Base-by-base conservation (phyloP, 1,140 invertebrate genomes). In the Gyrodactylus salaris region DNA sequence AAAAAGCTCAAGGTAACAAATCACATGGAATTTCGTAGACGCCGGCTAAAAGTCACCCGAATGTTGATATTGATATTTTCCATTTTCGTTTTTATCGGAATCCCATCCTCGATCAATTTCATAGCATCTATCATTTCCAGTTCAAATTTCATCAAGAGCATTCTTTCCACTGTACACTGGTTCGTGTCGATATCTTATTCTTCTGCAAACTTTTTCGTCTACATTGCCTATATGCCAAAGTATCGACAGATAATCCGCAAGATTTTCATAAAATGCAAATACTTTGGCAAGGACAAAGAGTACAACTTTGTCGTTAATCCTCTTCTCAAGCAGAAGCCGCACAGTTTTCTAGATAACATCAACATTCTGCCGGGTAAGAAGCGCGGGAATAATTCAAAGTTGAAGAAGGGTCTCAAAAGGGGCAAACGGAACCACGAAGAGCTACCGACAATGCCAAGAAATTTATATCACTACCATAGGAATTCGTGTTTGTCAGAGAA, bases 201-300 rank as follows among this genome's bases (percentile, higher is more conserved):
- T 1, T 25, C 70, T 20, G 26, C 70, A 71, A 71, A 71, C 70
- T 71, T 71, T 71, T 71, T 71, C 25, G 70, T 71, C 23, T 71
- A 71, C n/a, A 25, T 71, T 71, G 21, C 21, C n/a, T 71, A 71
- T 25, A 24, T 71, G 21, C 21, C 21, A 71, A 71, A 71, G 70
- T 71, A 71, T 71, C 70, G 70, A 1, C 70, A 71, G 25, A 71
- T 71, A 24, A 71, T 71, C 2, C n/a, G 26, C 1, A 7, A 25
- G 2, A 71, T 71, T 20, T 25, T 71, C n/a, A 16, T 7, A 16
- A 54, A 54, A 54, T 54, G 7, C 34, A 7, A 54, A 54, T n/a
- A n/a, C n/a, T n/a, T n/a, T n/a, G n/a, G n/a, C n/a, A n/a, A n/a
- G n/a, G n/a, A n/a, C n/a, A n/a, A n/a, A n/a, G n/a, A n/a, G n/a